Evolutionary conservation across 2,797 vertebrate genomes (phyloP), one percentile per base, ranked within the genome.

Genomic region (Hoplostethus atlanticus): DNA sequence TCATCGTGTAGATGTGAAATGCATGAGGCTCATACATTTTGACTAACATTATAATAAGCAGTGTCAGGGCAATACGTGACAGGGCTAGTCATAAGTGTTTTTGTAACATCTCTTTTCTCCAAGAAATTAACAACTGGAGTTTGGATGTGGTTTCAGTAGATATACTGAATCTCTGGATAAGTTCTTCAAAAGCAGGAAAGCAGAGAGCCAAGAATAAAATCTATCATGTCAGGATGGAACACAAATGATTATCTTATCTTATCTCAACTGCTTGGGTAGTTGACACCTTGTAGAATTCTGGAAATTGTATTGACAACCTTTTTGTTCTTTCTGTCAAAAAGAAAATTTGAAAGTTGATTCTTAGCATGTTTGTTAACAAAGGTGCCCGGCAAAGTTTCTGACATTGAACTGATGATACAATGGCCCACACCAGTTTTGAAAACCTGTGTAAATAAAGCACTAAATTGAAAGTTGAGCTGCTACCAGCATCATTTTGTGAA

Each of bases 211-310:
- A 21, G 38, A 46, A 58, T 62, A 51, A 84, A 66, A 81, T 66
- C 12, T 71, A 75, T 77, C 46, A 34, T 53, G 73, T 87, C 87
- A 84, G 82, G 81, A 83, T 4, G 31, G 42, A 4, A 58, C 62
- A 50, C 44, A 28, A 53, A 46, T 61, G 47, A 6, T 6, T 51
- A 65, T 40, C 9, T 40, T 1, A 6, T 42, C 63, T 36, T 54
- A 36, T 34, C 59, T 71, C 34, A 34, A 34, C 4, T 34, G 34
- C 58, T 71, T 13, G 42, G 63, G 62, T 44, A 25, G 50, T 52
- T 65, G 31, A 1, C 11, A 31, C 53, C 57, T 44, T 55, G 60
- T 42, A 8, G 56, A 59, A 74, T 34, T 34, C 6, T 34, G 6
- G 31, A 34, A 34, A 34, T 34, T 4, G 1, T 34, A 34, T 34